Evolutionary conservation across 2,888 invertebrate species (phyloP).

Genomic region (Trisateles emortualis): DNA sequence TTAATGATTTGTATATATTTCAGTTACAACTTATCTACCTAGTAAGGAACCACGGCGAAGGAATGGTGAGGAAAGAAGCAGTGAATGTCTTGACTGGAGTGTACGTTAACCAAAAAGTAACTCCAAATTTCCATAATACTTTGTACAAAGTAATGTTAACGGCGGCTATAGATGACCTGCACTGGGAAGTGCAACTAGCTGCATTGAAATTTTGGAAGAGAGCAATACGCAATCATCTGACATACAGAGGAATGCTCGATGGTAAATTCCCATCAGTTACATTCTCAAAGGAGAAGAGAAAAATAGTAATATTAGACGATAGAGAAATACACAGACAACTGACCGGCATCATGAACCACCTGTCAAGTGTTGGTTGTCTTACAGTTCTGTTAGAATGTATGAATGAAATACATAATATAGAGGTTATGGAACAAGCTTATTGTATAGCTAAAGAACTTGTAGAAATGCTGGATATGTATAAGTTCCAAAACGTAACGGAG

Average conservation of each 20-base stretch:
- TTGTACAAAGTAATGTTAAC: conserved; percentile 87
- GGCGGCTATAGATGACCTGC: conserved; percentile 88
- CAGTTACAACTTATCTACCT: conserved; percentile 54
- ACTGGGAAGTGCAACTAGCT: conserved; percentile 91
- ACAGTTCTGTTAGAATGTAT: conserved; percentile 89
- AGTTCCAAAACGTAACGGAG: conserved; percentile 55
- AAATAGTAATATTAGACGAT: conserved; percentile 89
- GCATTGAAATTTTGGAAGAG: conserved; percentile 89
- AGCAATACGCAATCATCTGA: conserved; percentile 85
- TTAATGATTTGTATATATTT: not conserved
- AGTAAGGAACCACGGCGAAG: conserved; percentile 88
- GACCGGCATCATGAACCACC: conserved; percentile 86
- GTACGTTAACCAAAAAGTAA: conserved; percentile 87
- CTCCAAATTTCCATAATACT: conserved; percentile 72
- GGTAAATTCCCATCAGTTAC: conserved; percentile 90
- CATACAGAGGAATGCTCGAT: conserved; percentile 89
- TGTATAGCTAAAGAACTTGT: conserved; percentile 79
- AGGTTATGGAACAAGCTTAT: conserved; percentile 88
- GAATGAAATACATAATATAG: conserved; percentile 88
- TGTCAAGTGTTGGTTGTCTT: conserved; percentile 89
- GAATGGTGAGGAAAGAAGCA: conserved; percentile 90
- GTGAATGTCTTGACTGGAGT: conserved; percentile 87
- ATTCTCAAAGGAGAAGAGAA: conserved; percentile 90
- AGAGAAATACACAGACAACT: conserved; percentile 87
- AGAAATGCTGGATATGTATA: conserved; percentile 79